phyloP scores from a whole-genome alignment of 1,140 invertebrate genomes.

The Micrasema longulum region DNA sequence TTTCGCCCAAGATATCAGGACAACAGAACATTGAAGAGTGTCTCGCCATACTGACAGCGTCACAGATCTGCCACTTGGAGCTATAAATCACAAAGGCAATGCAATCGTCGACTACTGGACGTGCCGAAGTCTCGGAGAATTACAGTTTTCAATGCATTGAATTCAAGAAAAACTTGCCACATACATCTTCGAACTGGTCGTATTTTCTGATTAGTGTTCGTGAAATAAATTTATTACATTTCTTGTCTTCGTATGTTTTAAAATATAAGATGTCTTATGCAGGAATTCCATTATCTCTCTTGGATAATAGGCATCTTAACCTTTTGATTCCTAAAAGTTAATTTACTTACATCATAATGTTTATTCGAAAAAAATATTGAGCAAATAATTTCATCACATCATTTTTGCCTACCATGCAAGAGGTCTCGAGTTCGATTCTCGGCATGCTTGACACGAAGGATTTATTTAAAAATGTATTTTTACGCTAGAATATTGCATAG shows the following conservation, averaged over 20 bases:
- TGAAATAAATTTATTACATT: conserved; percentile 19
- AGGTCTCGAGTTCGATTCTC: too few relatives aligned
- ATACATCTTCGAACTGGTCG: conserved; percentile 19
- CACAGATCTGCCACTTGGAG: background rate
- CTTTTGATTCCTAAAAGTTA: background rate
- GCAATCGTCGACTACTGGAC: conserved; percentile 25
- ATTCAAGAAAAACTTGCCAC: conserved; percentile 21
- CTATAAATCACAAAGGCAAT: conserved; percentile 20
- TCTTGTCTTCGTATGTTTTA: conserved; percentile 2
- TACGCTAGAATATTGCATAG: too few relatives aligned
- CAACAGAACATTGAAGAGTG: background rate
- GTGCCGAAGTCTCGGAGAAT: conserved; percentile 10
- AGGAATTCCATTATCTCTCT: background rate
- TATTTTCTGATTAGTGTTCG: conserved; percentile 18
- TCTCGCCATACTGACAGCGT: conserved; percentile 14
- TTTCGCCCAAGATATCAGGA: background rate
- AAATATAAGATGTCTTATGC: background rate
- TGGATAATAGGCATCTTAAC: background rate
- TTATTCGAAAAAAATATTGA: too few relatives aligned
- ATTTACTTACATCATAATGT: background rate
- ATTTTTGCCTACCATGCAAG: too few relatives aligned
- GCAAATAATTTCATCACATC: too few relatives aligned
- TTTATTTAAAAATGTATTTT: too few relatives aligned
- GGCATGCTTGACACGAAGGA: too few relatives aligned
- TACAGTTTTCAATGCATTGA: conserved; percentile 23